A percentile compares a stretch with the other conserved stretches of the same genome.
Evolutionary conservation across 92 coral and sea anemone species (phyloP).

Genomic region (Heliopora coerulea): DNA sequence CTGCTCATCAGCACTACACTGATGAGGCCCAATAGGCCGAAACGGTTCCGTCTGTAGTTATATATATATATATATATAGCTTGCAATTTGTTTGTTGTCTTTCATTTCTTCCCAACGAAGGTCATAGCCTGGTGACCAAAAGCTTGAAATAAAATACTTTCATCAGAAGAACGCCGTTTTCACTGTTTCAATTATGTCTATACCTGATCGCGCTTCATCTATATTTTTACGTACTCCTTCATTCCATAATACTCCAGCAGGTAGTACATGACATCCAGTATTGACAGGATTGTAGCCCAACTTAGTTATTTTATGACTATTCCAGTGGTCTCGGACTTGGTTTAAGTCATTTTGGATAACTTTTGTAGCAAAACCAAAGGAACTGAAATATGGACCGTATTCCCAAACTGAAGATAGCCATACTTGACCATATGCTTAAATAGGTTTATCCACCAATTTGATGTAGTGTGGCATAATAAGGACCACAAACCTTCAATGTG

Average conservation of each 20-base stretch:
- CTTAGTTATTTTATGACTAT: conserved; percentile 43
- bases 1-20: too few species aligned
- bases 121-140: too few species aligned
- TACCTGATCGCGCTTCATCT: too few species aligned
- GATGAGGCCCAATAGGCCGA: too few species aligned
- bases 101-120: too few species aligned
- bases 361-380: conserved; percentile 30
- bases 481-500: conserved; percentile 34
- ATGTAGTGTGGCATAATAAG: not conserved
- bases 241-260: conserved; percentile 43
- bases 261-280: conserved; percentile 51
- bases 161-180: too few species aligned
- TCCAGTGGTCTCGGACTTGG: conserved; percentile 50
- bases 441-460: conserved; percentile 26
- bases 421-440: conserved; percentile 32
- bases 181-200: too few species aligned
- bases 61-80: too few species aligned
- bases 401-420: conserved; percentile 16
- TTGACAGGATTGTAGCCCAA: conserved; percentile 34
- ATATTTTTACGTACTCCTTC: conserved; percentile 24
- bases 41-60: too few species aligned
- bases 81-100: too few species aligned
- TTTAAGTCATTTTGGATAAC: conserved; percentile 34
- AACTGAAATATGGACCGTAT: conserved; percentile 7
- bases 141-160: too few species aligned